Base-by-base conservation (phyloP, 2,113 vertebrate species). In the Struthidea cinerea region DNA sequence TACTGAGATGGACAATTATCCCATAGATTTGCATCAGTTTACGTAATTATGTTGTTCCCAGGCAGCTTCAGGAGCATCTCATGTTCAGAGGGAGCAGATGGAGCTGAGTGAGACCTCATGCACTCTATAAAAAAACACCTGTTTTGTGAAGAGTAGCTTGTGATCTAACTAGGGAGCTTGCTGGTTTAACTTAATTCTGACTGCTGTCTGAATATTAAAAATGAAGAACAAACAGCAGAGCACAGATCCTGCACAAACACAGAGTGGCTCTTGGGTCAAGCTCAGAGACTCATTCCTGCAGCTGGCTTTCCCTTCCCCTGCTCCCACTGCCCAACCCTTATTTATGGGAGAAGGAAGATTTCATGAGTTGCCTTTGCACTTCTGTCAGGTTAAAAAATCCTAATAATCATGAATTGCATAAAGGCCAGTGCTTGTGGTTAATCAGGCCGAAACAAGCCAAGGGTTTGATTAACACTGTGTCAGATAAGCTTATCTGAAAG, bases 401-500 rank as follows among this genome's bases (percentile, higher is more conserved):
- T 23, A 63, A 59, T 77, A 82, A 76, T 64, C 32, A 61, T 1
- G 3, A 60, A 64, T 61, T 85, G 90, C 53, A 53, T 64, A 71
- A 89, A 79, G 53, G 82, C 50, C 67, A 94, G 93, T 55, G 55
- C 77, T 75, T 37, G 57, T 55, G 24, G 32, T 56, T 89, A 69
- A 84, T 80, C 73, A 82, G 37, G 61, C 44, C 33, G 53, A 73
- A 95, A 76, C 14, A 60, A 89, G 50, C 56, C 76, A 89, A 44
- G 41, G 55, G 21, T 67, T 81, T 95, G 71, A 90, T 84, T 81
- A 90, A 86, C 32, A 42, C 24, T 3, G 9, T 60, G 80, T 80
- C 79, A 93, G 59, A 92, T 32, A 78, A 94, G 53, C 65, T 90
- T 92, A 85, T 50, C 76, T 49, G 53, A 55, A 46, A 61, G 28